Evolutionary conservation across 1,140 invertebrate species (phyloP), one percentile per base, ranked within the genome.

Genomic region (Sesamia nonagrioides): DNA sequence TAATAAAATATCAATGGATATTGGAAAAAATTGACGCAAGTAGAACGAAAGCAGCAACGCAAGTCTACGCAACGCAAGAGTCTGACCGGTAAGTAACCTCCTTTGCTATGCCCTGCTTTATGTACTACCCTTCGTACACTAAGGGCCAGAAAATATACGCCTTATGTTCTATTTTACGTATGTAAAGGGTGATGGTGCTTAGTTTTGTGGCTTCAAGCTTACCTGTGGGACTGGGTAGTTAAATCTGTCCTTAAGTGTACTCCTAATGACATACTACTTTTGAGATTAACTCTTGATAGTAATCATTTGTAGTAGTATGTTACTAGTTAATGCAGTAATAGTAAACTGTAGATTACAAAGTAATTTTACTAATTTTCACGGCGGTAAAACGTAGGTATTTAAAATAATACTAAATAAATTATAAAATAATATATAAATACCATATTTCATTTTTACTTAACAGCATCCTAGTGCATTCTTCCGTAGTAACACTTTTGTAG

Each of bases 1-100:
- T 84, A 85, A 68, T 13, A 50, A 85, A 77, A 77, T 83, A 75
- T 80, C 76, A 77, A 84, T 78, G 87, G 85, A 84, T 80, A 79
- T 50, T 81, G 80, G 84, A 78, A 73, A 78, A 78, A 60, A 88
- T 90, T 90, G 85, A 86, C 77, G 78, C 85, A 80, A 84, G 88
- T 97, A 98, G 98, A 98, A 96, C 97, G 97, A 96, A 98, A 98
- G 98, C 98, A 98, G 97, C 97, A 97, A 95, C 97, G 97, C 96
- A 97, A 97, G 96, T 91, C 84, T 83, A 86, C 85, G 54, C 92
- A 93, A 58, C 91, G 93, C 87, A 98, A 98, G 96, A 98, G 97
- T 95, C 95, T 97, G 95, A 96, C 97, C 97, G 97, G 97, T 98
- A 97, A 98, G 93, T 92, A 84, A 76, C 78, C 71, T 88, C 92